These are phyloP conservation scores for Emydoidea blandingii DNA, from an alignment of 2,797 vertebrate species.

Conservation along the genomic window DNA sequence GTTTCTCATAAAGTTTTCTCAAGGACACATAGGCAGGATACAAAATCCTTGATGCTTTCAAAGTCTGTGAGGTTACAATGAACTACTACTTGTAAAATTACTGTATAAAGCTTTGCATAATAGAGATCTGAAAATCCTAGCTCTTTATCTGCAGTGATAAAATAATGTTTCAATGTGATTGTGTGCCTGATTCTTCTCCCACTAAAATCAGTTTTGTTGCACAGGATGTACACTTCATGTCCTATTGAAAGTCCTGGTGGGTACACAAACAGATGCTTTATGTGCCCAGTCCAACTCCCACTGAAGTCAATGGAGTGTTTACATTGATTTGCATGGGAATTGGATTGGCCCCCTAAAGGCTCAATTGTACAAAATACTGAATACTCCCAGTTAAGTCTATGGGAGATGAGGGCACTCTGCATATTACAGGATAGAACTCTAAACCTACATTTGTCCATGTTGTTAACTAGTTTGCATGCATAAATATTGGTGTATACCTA, in stretches of 20 bases:
- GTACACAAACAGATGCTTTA: background rate
- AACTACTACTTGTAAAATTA: background rate
- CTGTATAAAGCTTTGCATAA: background rate
- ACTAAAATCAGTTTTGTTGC: background rate
- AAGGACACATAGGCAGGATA: background rate
- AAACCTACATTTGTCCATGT: background rate
- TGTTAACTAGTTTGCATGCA: background rate
- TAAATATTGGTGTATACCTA: accelerated
- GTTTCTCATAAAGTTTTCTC: background rate
- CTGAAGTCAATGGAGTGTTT: background rate
- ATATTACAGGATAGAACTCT: background rate
- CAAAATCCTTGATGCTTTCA: background rate
- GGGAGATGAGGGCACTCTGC: background rate
- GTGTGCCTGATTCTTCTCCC: background rate
- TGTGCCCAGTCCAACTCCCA: background rate
- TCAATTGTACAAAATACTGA: background rate
- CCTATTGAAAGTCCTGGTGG: background rate
- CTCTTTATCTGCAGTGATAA: background rate
- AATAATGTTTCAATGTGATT: background rate
- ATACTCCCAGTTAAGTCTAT: background rate
- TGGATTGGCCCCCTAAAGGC: background rate
- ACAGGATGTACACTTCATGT: background rate
- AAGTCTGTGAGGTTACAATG: background rate
- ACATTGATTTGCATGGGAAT: too few relatives aligned
- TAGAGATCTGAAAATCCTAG: background rate